Base-by-base conservation (phyloP, 2,797 vertebrate genomes). In the Oreochromis mossambicus region DNA sequence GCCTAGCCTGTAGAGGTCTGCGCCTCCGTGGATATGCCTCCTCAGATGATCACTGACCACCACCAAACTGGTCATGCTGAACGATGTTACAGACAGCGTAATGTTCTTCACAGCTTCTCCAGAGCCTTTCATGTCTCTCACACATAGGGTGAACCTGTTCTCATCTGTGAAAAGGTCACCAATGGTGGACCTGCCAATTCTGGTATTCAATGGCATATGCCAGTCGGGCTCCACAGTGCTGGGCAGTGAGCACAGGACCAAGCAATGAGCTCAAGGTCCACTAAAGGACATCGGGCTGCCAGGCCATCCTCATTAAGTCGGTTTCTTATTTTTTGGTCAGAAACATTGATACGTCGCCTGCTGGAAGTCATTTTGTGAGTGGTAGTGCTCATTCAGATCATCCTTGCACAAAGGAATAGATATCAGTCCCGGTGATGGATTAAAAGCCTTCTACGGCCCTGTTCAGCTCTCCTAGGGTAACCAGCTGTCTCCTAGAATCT, bases 131-230 rank as follows among this genome's bases (percentile, higher is more conserved):
- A 1, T 63, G 3, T 63, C 32, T 63, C 32, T 5, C 54, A 29
- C 54, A 55, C 54, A 55, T 55, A 55, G 54, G 54, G 24, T 55
- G 4, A 55, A 3, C 12, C 54, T 29, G 54, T 56, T 56, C 4
- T 56, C 24, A 29, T 0, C 13, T 56, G 10, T 0, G 3, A n/a
- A 63, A 36, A 36, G 58, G 58, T 63, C 58, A 36, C 17, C 58
- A 63, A 2, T 36, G 55, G 55, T 58, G 55, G 26, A 17, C 0
- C 15, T 58, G 32, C 32, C 32, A 61, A 61, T 61, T 61, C 32
- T 61, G 17, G 32, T 61, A 12, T 12, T 61, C 56, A n/a, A n/a
- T 61, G 9, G 29, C 9, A 61, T 7, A 61, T 61, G 10, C 56
- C 58, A 63, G 32, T 63, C 19, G 17, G 32, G 29, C 32, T 36